Conservation (phyloP, 2,797 vertebrate species). For the Sebastes cheni region DNA sequence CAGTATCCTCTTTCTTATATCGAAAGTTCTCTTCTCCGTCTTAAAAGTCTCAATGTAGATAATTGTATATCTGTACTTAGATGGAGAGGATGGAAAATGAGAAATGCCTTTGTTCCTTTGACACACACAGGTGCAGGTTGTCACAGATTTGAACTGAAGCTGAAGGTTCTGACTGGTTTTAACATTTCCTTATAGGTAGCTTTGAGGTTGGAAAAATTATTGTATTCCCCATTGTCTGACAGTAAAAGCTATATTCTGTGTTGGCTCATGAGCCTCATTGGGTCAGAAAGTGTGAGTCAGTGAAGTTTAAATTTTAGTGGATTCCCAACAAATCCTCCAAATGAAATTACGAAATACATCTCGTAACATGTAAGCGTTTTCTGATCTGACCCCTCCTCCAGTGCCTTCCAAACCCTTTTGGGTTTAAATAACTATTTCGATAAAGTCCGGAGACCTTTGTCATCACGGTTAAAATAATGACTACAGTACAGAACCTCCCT, state of each 20-base stretch:
- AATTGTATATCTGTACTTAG: not conserved
- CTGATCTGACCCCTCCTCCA: too few species aligned
- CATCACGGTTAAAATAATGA: not conserved
- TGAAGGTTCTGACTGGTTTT: not conserved
- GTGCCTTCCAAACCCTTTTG: too few species aligned
- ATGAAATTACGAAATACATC: too few species aligned
- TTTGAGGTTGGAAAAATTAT: not conserved
- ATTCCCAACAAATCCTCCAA: too few species aligned
- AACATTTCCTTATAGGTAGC: not conserved
- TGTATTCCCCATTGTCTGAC: not conserved
- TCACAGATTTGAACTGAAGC: not conserved
- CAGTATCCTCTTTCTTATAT: constrained; percentile 22
- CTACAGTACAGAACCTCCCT: not conserved
- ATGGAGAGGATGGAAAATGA: not conserved
- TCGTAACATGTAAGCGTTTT: too few species aligned
- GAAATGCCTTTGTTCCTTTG: not conserved
- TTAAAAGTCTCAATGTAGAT: not conserved
- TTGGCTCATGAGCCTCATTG: not conserved
- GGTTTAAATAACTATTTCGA: too few species aligned
- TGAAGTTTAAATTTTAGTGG: too few species aligned
- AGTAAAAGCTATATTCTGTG: not conserved
- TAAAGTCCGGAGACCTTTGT: not conserved
- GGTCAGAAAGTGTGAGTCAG: too few species aligned
- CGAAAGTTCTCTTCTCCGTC: not conserved
- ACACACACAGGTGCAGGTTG: not conserved